Base-by-base conservation (phyloP, 2,113 vertebrate species). In the Willisornis vidua region DNA sequence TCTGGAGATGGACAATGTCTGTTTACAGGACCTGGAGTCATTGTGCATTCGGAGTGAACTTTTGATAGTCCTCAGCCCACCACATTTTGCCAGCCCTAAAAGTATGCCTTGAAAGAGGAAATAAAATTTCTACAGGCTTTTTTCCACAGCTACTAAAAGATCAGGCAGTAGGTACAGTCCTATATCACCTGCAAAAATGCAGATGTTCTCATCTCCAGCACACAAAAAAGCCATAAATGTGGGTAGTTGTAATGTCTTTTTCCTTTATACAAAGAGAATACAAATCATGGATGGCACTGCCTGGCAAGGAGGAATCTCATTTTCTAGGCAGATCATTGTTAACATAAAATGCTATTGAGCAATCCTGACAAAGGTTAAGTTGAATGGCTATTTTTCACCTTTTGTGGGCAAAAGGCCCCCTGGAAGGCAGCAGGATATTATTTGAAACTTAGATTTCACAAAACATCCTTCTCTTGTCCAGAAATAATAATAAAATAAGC, bases 211-310 rank as follows among this genome's bases (percentile, higher is more conserved):
- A 43, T 74, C 45, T 87, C 55, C 33, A 86, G 61, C 81, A 86
- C 73, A 82, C 41, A 59, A 78, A 91, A 94, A 96, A 94, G n/a
- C 37, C n/a, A 63, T 82, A 91, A 95, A 91, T 93, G 79, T 37
- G 19, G 11, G 48, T 31, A 46, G 29, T 65, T 88, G 62, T 88
- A 68, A 89, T 79, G 79, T 80, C 67, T 81, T 78, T 79, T 63
- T 86, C 1, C 0, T 76, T 90, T 62, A 52, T 41, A 39, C 61
- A 86, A 49, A 94, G 45, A 74, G 67, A 79, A 84, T 24, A 75
- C 33, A 91, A 84, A 94, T 74, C 62, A 55, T 4, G 1, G 66
- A 33, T 82, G 89, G 46, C 12, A 35, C 46, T 79, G 67, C 59
- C 86, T 79, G 54, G 45, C 54, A 43, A 81, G 51, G 41, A 89